These are phyloP conservation scores for Aplysina aerophoba DNA, from an alignment of 37 sponge, comb jelly and placozoan species.

Conservation along the genomic window DNA sequence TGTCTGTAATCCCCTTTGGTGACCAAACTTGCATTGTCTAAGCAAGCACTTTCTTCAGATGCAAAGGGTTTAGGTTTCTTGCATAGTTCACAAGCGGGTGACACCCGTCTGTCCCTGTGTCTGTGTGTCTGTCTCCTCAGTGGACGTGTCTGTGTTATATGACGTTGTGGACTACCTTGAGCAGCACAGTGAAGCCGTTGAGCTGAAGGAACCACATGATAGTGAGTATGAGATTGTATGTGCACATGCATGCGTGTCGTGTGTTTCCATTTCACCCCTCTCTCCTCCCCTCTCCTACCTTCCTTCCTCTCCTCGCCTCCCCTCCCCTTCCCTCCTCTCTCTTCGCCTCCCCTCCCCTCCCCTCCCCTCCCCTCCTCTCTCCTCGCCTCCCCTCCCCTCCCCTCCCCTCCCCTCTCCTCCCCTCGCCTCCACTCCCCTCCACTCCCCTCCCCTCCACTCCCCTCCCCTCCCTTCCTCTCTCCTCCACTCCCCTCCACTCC, in stretches of 20 bases:
- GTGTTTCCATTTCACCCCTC: background rate
- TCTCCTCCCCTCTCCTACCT: background rate
- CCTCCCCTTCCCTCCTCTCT: too few species aligned
- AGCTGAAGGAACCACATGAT: slow-evolving; percentile 33
- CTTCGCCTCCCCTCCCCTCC: too few species aligned
- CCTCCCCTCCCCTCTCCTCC: too few species aligned
- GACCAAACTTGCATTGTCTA: background rate
- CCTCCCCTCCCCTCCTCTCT: too few species aligned
- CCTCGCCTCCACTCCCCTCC: background rate
- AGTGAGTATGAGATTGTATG: slow-evolving; percentile 47
- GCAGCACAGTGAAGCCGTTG: slow-evolving; percentile 42
- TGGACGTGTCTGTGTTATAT: slow-evolving; percentile 39
- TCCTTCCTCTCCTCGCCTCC: too few species aligned
- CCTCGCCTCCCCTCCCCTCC: too few species aligned
- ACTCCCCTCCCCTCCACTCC: background rate
- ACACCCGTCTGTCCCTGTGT: background rate
- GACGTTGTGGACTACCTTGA: slow-evolving; percentile 57
- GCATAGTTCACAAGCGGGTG: too few species aligned
- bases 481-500: background rate
- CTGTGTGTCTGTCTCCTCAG: background rate
- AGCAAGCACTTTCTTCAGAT: background rate
- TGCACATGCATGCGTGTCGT: slow-evolving; percentile 1
- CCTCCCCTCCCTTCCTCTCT: background rate
- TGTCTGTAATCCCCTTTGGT: background rate
- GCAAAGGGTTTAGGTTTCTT: too few species aligned